Percentiles rank a stretch among this genome's conserved stretches.
phyloP scores from a whole-genome alignment of 2,113 vertebrate genomes.

The Phrynosoma blainvillii region DNA sequence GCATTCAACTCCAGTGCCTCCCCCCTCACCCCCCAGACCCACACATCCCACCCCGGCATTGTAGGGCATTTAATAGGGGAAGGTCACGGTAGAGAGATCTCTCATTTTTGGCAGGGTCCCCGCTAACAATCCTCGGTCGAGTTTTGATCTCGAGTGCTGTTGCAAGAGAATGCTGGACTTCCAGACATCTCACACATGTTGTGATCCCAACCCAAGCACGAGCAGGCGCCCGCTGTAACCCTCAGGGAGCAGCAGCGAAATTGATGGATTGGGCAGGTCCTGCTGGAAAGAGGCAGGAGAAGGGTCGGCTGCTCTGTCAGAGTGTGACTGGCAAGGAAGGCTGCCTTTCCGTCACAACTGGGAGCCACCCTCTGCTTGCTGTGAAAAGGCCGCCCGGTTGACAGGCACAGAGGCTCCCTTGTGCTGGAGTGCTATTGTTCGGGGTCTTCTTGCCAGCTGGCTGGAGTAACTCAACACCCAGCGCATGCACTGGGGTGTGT shows the following conservation, averaged over 20 bases:
- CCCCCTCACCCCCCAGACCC: conserved; percentile 40
- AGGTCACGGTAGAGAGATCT: conserved; percentile 65
- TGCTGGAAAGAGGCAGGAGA: no score
- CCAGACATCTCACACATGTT: conserved; percentile 60
- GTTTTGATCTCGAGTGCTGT: conserved; percentile 39
- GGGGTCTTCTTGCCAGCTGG: not conserved
- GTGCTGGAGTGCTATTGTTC: not conserved
- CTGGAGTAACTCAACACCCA: conserved; percentile 51
- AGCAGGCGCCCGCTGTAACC: conserved; percentile 24
- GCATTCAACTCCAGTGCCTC: not conserved
- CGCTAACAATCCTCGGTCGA: conserved; percentile 32
- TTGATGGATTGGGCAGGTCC: not conserved
- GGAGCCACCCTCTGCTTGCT: not conserved
- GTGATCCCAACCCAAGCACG: conserved; percentile 19
- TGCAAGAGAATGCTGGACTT: conserved; percentile 55
- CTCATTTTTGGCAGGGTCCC: conserved; percentile 56
- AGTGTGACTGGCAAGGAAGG: not conserved
- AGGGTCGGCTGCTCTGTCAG: conserved; percentile 34
- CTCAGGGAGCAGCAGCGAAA: not conserved
- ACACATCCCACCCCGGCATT: conserved; percentile 48
- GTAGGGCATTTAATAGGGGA: conserved; percentile 57
- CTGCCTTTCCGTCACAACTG: not conserved
- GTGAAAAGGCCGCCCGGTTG: not conserved
- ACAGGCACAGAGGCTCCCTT: no score
- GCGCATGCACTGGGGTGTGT: not conserved